Conservation (phyloP, 2,113 vertebrate species). For the Dendrocopos noguchii region DNA sequence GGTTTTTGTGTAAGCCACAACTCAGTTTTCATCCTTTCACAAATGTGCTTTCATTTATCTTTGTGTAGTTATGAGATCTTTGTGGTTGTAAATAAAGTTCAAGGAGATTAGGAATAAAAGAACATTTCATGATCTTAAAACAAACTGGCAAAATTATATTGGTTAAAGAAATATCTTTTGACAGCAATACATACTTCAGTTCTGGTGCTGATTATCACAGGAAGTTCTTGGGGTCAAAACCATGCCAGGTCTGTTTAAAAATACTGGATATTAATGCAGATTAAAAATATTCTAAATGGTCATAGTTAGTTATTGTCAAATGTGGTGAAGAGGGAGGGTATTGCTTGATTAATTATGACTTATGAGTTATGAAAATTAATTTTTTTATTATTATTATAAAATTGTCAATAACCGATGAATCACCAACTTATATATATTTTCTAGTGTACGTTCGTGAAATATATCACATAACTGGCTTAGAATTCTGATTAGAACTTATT, state of each 20-base stretch:
- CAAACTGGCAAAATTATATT: background rate
- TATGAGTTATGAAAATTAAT: no score
- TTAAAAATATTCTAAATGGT: background rate
- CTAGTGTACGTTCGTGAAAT: no score
- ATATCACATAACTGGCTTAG: no score
- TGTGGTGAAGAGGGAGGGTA: no score
- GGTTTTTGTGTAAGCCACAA: background rate
- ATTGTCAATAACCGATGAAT: no score
- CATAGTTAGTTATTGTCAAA: background rate
- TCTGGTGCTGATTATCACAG: conserved; percentile 38
- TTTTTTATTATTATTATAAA: no score
- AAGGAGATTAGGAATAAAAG: background rate
- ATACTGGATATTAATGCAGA: background rate
- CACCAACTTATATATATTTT: no score
- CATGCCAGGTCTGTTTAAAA: background rate
- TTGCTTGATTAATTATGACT: no score
- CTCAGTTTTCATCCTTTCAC: background rate
- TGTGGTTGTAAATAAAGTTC: background rate
- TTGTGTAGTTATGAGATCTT: background rate
- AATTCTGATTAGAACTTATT: no score
- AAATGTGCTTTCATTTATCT: background rate
- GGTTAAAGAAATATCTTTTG: background rate
- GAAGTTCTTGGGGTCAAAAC: background rate
- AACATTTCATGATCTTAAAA: background rate
- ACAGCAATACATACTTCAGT: background rate